Percentiles rank a stretch among this genome's conserved stretches.
These are phyloP conservation scores for Cervus canadensis DNA, from an alignment of 2,113 vertebrate species.

Conservation along the genomic window DNA sequence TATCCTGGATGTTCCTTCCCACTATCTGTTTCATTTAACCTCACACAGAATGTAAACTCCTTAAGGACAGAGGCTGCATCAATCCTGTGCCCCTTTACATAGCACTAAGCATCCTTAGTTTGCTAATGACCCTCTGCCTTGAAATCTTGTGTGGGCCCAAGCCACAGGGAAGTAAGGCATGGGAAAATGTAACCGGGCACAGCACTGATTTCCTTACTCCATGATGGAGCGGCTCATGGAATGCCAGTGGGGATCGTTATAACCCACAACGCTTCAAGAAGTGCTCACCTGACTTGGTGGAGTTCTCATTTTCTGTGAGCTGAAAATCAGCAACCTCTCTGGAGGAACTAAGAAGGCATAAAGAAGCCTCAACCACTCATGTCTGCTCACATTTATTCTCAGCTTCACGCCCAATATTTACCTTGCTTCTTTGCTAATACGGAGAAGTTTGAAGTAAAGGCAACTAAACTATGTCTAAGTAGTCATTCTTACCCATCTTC, in stretches of 20 bases:
- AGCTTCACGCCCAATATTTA: not conserved
- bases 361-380: not conserved
- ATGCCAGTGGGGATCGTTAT: not conserved
- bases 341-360: not conserved
- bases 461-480: not conserved
- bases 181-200: not conserved
- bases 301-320: not conserved
- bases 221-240: accelerated
- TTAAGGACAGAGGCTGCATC: not conserved
- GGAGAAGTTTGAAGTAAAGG: not conserved
- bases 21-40: not conserved
- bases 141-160: not conserved
- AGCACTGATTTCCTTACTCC: not conserved
- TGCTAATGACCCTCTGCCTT: not conserved
- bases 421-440: not conserved
- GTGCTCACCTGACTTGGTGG: not conserved
- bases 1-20: not conserved
- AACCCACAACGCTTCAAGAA: not conserved
- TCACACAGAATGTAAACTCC: not conserved
- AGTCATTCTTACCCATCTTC: not conserved
- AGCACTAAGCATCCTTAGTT: not conserved
- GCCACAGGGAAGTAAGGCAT: not conserved
- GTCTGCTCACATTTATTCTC: not conserved
- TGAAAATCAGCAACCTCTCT: not conserved
- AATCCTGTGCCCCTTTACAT: not conserved